Base-by-base conservation (phyloP, 2,113 vertebrate genomes). In the Elanus axillaris region DNA sequence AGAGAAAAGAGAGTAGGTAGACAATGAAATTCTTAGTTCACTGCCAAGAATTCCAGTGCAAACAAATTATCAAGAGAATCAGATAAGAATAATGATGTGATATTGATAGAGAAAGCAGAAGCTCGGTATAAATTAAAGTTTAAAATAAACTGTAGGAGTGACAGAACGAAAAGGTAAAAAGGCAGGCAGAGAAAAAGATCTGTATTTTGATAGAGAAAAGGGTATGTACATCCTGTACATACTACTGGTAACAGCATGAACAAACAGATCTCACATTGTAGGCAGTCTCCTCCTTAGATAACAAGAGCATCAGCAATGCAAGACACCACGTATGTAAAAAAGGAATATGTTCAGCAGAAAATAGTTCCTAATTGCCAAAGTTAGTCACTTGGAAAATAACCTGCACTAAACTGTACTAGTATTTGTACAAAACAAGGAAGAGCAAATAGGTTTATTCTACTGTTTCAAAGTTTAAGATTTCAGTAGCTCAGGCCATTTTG, bases 31-130 rank as follows among this genome's bases (percentile, higher is more conserved):
- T 84, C 96, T 96, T 87, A 94, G 96, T 94, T 97, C 94, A 87
- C 96, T 97, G 95, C 94, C 94, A 95, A 95, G 94, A 95, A 95
- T 96, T 97, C 97, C 94, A 96, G 96, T 95, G 95, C 97, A 97
- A 98, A 97, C 96, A 97, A 97, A 97, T 96, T 94, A 97, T 97
- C 96, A 98, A 40, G 94, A 81, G 94, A 97, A 96, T 96, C 94
- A 91, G 95, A 94, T 97, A 94, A 95, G 92, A 95, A 96, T 95
- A 96, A 96, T 96, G 96, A 96, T 96, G 96, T 97, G 95, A 97
- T 97, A 96, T 92, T 84, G 96, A 96, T 94, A 94, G 93, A 97
- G 96, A 94, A 97, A 97, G 94, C 85, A 95, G 92, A 90, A 93
- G 89, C 94, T 97, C 55, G 1, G 86, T 92, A 95, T 93, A 96